These are phyloP conservation scores for Lordiphosa stackelbergi DNA, from an alignment of 1,140 invertebrate genomes.

Conservation along the genomic window DNA sequence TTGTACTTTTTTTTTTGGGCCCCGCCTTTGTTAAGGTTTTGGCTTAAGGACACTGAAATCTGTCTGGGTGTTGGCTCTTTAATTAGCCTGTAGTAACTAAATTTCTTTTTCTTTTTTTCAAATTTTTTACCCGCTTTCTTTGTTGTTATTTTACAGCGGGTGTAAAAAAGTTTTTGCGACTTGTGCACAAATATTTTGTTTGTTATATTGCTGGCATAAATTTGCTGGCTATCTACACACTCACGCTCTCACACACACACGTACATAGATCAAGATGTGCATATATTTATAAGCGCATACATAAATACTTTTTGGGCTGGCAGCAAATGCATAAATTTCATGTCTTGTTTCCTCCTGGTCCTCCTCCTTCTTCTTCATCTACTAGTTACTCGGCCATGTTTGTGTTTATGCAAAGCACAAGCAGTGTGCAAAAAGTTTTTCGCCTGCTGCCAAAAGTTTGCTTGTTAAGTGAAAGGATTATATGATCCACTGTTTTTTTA, in stretches of 20 bases:
- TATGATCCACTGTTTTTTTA: constrained; percentile 55
- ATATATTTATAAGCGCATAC: constrained; percentile 74
- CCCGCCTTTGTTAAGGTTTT: constrained; percentile 7
- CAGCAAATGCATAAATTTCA: constrained; percentile 69
- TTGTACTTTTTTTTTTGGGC: constrained; percentile 9
- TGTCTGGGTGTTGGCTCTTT: constrained; percentile 38
- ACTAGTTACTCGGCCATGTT: constrained; percentile 34
- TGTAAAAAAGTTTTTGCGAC: constrained; percentile 62
- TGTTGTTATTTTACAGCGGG: constrained; percentile 64
- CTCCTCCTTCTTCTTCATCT: background rate
- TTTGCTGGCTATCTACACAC: constrained; percentile 70
- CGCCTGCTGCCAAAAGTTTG: constrained; percentile 69
- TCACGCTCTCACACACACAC: no score
- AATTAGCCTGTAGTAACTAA: constrained; percentile 48
- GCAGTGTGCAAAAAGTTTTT: constrained; percentile 62
- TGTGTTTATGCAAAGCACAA: constrained; percentile 71
- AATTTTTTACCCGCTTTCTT: constrained; percentile 25
- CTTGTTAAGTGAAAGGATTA: constrained; percentile 76
- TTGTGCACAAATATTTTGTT: constrained; percentile 72
- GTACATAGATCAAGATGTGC: constrained; percentile 36
- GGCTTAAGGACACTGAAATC: constrained; percentile 13
- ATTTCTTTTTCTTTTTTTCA: constrained; percentile 26
- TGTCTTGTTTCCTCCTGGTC: constrained; percentile 15
- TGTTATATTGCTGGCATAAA: constrained; percentile 74
- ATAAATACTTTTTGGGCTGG: constrained; percentile 71